Evolutionary conservation across 2,797 vertebrate species (phyloP), one percentile per base, ranked within the genome.

Genomic region (Heterohyrax brucei): DNA sequence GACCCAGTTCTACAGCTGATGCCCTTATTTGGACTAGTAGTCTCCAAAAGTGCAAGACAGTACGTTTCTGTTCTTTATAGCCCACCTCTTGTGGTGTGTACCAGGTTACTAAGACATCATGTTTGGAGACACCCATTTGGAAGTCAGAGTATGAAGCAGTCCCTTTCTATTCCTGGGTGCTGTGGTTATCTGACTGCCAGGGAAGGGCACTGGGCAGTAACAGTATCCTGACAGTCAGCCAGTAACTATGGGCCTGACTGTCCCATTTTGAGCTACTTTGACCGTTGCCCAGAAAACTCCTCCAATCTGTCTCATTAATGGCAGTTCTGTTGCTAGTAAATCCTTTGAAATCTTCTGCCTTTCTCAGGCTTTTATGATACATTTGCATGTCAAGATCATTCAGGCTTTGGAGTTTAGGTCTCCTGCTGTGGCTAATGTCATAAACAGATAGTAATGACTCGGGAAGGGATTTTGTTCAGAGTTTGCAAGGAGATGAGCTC

Each of bases 381-480:
- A 96, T 96, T 95, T 97, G 97, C 94, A 94, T 96, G 97, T 90
- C 89, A 70, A 64, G 89, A 97, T 96, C 93, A 91, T 97, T 97
- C 72, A 88, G 77, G 76, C 72, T 96, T 93, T 16, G 46, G 93
- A 95, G 86, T 85, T 70, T 75, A 19, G 33, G 62, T 92, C 79
- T 95, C 94, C 95, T 75, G 96, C 97, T 97, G 95, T 89, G 97
- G 39, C 76, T 91, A 70, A 70, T 91, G 88, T 96, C 93, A 84
- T 95, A 93, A 97, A 95, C 2, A 72, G 93, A 93, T 92, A 79
- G 87, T 87, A 96, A 92, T 93, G 93, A 96, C 94, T 56, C 3
- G 0, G 87, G 93, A 82, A 70, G 92, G 84, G 94, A 93, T 93
- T 92, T n/a, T 64, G 48, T 94, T 95, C 93, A 18, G 70, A 89